Evolutionary conservation across 2,888 invertebrate species (phyloP), one percentile per base, ranked within the genome.

Genomic region (Sericinus montela): DNA sequence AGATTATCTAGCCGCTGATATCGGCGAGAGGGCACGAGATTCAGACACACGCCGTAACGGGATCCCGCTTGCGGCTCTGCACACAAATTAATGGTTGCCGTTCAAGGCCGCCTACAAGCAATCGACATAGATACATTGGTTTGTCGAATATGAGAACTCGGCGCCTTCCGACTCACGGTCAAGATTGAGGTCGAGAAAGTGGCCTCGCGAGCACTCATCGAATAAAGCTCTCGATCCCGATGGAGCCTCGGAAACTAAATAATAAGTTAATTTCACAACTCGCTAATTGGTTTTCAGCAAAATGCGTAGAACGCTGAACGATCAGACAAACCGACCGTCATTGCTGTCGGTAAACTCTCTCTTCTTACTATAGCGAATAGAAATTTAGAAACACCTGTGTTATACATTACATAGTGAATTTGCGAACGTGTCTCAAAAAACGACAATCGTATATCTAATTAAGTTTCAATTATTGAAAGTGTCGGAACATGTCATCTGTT

Each of bases 31-130:
- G 69, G 42, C 70, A 67, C 66, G 59, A 80, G 75, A 80, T 81
- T 81, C 80, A 77, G 75, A 69, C 78, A 71, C 73, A 72, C 67
- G 67, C 69, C 62, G 63, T 87, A 87, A 86, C 87, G 86, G 86
- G 78, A 86, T 65, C 60, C 61, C 69, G 74, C 70, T 63, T 78
- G 68, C 77, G 75, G 80, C 76, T 82, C 67, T 76, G 83, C 84
- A 85, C 85, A 84, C 86, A 83, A 85, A 87, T 86, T 85, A 84
- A 84, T 84, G 77, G 77, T 74, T 72, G 76, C 69, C 71, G 82
- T 75, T 87, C 87, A 86, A 86, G 86, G 87, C 86, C 86, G 84
- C 84, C 85, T 84, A 79, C 81, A 77, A 82, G 78, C 80, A 79
- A 82, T 85, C 84, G 85, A 85, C 85, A 86, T 83, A 84, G 82